phyloP scores from a whole-genome alignment of 2,797 vertebrate genomes.

The Notoglanidium macrostoma region DNA sequence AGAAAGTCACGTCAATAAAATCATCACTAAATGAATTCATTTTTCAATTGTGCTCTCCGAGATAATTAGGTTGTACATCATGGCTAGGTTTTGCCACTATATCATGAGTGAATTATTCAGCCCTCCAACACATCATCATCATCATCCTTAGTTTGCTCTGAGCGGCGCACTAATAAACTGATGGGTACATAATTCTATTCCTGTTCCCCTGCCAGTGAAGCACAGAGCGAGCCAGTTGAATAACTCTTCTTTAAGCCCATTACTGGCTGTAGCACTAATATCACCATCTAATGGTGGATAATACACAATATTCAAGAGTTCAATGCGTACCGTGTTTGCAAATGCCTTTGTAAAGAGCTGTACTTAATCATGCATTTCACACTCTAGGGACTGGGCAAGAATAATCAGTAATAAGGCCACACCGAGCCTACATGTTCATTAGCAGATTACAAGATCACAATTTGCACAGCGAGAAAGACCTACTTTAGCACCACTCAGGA shows the following conservation, averaged over 20 bases:
- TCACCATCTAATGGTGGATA: constrained; percentile 76
- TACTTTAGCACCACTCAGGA: background rate
- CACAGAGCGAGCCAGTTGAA: constrained; percentile 69
- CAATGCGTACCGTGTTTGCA: constrained; percentile 71
- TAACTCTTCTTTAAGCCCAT: constrained; percentile 73
- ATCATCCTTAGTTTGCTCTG: constrained; percentile 45
- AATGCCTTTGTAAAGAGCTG: constrained; percentile 71
- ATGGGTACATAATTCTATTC: constrained; percentile 59
- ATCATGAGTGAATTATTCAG: constrained; percentile 43
- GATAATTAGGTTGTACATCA: constrained; percentile 70
- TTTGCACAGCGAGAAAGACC: constrained; percentile 19
- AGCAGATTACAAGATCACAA: constrained; percentile 25
- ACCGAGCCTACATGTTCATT: constrained; percentile 60
- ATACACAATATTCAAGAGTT: constrained; percentile 75
- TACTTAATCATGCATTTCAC: constrained; percentile 76
- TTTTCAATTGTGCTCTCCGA: constrained; percentile 63
- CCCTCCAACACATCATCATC: constrained; percentile 35
- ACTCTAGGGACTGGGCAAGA: constrained; percentile 66
- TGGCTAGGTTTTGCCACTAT: constrained; percentile 47
- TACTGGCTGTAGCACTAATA: constrained; percentile 71
- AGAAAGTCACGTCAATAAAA: constrained; percentile 72
- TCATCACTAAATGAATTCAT: constrained; percentile 70
- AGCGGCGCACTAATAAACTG: constrained; percentile 52
- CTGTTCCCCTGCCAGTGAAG: constrained; percentile 61
- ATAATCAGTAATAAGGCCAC: constrained; percentile 63